Evolutionary conservation across 2,888 invertebrate species (phyloP).

Genomic region (Tetranychus piercei): DNA sequence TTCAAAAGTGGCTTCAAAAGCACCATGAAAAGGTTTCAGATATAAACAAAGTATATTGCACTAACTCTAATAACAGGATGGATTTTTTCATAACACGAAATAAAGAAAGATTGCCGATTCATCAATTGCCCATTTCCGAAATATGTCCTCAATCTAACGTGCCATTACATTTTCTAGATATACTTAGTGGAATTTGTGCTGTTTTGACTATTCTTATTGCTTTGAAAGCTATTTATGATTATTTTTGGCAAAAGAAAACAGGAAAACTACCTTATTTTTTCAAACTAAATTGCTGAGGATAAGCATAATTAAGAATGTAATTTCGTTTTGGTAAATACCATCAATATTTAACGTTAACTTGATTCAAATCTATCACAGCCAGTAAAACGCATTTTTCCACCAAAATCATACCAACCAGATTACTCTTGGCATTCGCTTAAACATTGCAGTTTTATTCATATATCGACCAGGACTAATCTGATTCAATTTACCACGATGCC

Average conservation of each 20-base stretch:
- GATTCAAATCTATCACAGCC: no score
- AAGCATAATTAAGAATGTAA: no score
- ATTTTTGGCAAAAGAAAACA: conserved; percentile 26
- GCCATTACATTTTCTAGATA: conserved; percentile 24
- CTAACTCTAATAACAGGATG: conserved; percentile 1
- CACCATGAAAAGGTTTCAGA: conserved; percentile 22
- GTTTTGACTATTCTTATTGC: conserved; percentile 23
- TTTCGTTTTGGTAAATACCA: no score
- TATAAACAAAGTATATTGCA: conserved; percentile 24
- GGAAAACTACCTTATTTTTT: conserved; percentile 27
- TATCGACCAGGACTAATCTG: no score
- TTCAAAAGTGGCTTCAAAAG: conserved; percentile 24
- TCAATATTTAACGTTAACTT: no score
- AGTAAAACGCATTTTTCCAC: no score
- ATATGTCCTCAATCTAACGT: conserved; percentile 25
- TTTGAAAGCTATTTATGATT: conserved; percentile 25
- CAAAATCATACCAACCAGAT: no score
- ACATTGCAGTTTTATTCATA: no score
- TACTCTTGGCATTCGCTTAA: no score
- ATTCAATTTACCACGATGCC: no score
- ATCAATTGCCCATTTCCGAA: conserved; percentile 21
- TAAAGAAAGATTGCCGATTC: not conserved
- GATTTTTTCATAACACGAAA: not conserved
- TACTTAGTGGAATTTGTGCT: conserved; percentile 22
- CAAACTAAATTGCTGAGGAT: conserved; percentile 22